Conservation (phyloP, 30 jellyfish, hydroid and myxozoan genomes). For the Catostylus mosaicus region DNA sequence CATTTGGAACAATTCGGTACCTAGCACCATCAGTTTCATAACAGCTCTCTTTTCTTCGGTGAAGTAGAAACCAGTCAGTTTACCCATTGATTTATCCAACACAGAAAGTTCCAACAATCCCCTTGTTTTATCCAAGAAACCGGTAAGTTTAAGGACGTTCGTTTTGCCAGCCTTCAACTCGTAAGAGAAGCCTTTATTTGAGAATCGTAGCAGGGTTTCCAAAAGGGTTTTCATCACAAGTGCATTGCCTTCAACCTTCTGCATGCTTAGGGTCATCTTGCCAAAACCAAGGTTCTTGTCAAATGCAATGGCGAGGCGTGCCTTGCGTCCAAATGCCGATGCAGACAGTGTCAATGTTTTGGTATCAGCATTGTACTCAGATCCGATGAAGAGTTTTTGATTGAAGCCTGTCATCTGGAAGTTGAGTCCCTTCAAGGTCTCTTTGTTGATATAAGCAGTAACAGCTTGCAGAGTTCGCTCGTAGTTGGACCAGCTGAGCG, state of each 20-base stretch:
- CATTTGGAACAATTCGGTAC: slow-evolving; percentile 37
- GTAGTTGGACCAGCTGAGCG: slow-evolving; percentile 73
- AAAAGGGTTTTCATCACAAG: slow-evolving; percentile 40
- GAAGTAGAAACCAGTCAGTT: slow-evolving; percentile 13
- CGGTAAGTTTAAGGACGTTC: slow-evolving; percentile 15
- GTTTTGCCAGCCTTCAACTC: slow-evolving; percentile 24
- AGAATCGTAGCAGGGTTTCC: slow-evolving; percentile 16
- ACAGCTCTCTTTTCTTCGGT: slow-evolving; percentile 21
- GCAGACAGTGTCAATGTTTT: slow-evolving; percentile 45
- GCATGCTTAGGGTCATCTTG: slow-evolving; percentile 29
- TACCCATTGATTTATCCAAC: slow-evolving; percentile 36
- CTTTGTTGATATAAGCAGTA: slow-evolving; percentile 45
- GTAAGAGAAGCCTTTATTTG: slow-evolving; percentile 20
- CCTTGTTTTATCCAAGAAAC: slow-evolving; percentile 20
- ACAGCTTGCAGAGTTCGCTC: slow-evolving; percentile 62
- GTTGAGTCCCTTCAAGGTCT: slow-evolving; percentile 54
- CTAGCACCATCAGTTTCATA: slow-evolving; percentile 9
- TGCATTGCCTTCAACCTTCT: slow-evolving; percentile 29
- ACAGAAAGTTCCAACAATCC: slow-evolving; percentile 42
- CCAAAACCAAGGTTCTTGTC: slow-evolving; percentile 27
- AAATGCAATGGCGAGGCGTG: slow-evolving; percentile 10
- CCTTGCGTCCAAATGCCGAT: slow-evolving; percentile 45
- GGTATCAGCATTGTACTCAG: slow-evolving; percentile 57
- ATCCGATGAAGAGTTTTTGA: slow-evolving; percentile 50
- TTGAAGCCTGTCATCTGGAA: slow-evolving; percentile 57